Conservation (phyloP, 2,888 invertebrate species). For the Parnassius smintheus region DNA sequence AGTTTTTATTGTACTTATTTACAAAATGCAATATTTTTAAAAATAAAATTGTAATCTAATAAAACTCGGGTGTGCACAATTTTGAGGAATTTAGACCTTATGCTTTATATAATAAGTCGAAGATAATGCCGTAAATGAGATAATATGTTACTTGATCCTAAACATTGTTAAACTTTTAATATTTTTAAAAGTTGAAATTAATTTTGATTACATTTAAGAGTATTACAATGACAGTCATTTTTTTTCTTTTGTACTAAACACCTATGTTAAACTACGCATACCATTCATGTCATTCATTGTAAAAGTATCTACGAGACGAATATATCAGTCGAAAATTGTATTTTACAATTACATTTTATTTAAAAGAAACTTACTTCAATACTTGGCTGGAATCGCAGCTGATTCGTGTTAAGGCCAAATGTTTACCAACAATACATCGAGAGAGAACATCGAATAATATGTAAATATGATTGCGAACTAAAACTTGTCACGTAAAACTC, state of each 20-base stretch:
- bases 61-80: conserved; percentile 40
- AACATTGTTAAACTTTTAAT: conserved; percentile 21
- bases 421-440: conserved; percentile 46
- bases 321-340: conserved; percentile 77
- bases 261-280: conserved; percentile 68
- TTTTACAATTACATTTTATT: conserved; percentile 64
- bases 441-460: conserved; percentile 39
- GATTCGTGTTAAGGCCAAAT: conserved; percentile 68
- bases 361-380: conserved; percentile 41
- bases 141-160: conserved; percentile 16
- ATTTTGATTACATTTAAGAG: conserved; percentile 27
- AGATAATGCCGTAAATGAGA: conserved; percentile 22
- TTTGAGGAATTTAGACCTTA: conserved; percentile 34
- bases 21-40: conserved; percentile 73
- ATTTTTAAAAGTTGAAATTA: conserved; percentile 6
- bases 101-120: conserved; percentile 24
- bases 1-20: conserved; percentile 72
- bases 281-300: conserved; percentile 72
- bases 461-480: conserved; percentile 19
- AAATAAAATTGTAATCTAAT: conserved; percentile 46
- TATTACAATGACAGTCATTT: conserved; percentile 37
- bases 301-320: conserved; percentile 72
- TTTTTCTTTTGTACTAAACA: conserved; percentile 74
- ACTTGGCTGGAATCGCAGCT: conserved; percentile 73
- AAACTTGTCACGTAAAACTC: conserved; percentile 24